Evolutionary conservation across 2,113 vertebrate species (phyloP).

Genomic region (Catagonus wagneri): DNA sequence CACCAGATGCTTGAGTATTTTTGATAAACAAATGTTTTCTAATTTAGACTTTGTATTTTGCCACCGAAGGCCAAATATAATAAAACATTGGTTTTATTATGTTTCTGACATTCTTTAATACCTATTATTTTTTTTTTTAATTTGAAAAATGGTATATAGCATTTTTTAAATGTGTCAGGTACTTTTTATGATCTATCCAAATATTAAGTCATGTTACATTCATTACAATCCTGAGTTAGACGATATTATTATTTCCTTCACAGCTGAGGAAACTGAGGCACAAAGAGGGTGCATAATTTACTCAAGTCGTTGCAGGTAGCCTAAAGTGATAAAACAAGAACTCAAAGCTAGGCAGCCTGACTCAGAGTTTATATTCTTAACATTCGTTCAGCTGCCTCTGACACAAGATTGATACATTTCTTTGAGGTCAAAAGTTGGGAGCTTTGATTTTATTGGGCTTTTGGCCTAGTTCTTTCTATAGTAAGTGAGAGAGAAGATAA

Average conservation of each 20-base stretch:
- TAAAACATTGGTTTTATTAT: slow-evolving; percentile 1
- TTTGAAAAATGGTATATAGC: background rate
- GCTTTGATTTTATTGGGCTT: slow-evolving; percentile 80
- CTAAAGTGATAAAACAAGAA: background rate
- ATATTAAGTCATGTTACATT: background rate
- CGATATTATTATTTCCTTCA: background rate
- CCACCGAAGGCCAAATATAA: background rate
- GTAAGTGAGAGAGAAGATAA: slow-evolving; percentile 35
- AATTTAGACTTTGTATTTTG: slow-evolving; percentile 14
- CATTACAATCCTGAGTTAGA: background rate
- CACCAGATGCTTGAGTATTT: background rate
- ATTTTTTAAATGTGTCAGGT: background rate
- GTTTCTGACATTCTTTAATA: background rate
- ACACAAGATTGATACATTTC: slow-evolving; percentile 66
- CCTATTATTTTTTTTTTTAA: background rate
- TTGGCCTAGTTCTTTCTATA: slow-evolving; percentile 70
- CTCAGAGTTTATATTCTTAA: background rate
- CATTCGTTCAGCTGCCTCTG: background rate
- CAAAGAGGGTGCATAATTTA: background rate
- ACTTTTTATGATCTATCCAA: background rate
- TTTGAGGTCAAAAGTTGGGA: slow-evolving; percentile 79
- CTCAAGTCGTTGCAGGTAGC: background rate
- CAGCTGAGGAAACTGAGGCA: background rate
- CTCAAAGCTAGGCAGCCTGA: background rate
- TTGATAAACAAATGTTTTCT: background rate